Conservation (phyloP, 2,113 vertebrate species). For the Callipepla californica region DNA sequence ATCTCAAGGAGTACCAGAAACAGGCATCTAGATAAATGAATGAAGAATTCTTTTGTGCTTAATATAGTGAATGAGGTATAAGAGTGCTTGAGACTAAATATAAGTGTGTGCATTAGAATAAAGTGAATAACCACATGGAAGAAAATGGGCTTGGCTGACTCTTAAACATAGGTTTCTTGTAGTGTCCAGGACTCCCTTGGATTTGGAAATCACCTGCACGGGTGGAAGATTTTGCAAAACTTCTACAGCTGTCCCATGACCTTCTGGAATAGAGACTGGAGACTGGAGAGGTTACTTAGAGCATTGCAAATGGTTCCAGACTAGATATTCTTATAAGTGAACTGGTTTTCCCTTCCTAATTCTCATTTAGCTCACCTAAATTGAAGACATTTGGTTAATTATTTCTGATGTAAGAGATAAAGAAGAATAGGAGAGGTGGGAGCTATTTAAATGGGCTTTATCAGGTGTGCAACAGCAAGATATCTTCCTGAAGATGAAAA, state of each 20-base stretch:
- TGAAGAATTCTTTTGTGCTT: background rate
- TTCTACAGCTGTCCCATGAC: background rate
- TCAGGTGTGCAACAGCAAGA: background rate
- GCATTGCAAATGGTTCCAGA: background rate
- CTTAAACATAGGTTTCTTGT: background rate
- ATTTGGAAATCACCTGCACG: background rate
- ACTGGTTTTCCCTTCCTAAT: background rate
- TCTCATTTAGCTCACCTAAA: background rate
- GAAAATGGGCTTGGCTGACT: background rate
- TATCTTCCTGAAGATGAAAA: background rate
- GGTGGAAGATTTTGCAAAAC: fast-evolving
- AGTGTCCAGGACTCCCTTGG: background rate
- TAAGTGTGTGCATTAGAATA: background rate
- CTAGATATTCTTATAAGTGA: background rate
- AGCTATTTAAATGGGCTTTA: background rate
- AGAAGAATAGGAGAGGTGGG: background rate
- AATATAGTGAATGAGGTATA: background rate
- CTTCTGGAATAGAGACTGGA: background rate
- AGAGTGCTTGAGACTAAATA: background rate
- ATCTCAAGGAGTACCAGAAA: background rate
- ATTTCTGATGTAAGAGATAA: background rate
- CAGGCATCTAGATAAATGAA: background rate
- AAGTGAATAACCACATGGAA: background rate
- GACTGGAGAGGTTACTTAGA: background rate
- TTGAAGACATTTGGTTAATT: background rate